Evolutionary conservation across 2,113 vertebrate species (phyloP), one percentile per base, ranked within the genome.

Genomic region (Megaleporinus macrocephalus): DNA sequence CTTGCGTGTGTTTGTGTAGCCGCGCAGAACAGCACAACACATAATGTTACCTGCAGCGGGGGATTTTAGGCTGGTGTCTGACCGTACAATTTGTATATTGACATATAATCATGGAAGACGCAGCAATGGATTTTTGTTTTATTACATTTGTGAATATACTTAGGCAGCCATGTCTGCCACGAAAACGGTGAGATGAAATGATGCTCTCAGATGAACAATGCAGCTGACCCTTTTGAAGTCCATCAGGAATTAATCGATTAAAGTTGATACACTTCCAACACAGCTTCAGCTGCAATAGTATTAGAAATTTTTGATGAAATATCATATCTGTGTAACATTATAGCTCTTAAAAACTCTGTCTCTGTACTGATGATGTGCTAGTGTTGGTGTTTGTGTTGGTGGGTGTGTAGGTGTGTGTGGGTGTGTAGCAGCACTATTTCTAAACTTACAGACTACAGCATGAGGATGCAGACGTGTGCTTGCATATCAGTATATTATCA

Each of bases 1-100:
- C 59, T 51, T 59, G 72, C 55, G 41, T 65, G 55, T 41, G 36
- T 81, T 79, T 72, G 36, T 76, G 27, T 13, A 76, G 70, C 73
- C 63, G 68, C 33, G 26, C 36, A 73, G 61, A 75, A 68, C 26
- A 33, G 51, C 76, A 59, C 41, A 59, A 24, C 51, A 68, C n/a
- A 62, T 33, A 20, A 41, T 44, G 29, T 70, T 44, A 61, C 77
- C 65, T 51, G 15, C 29, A 70, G 27, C 51, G 22, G 51, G 20
- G 36, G n/a, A 18, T 55, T 65, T 73, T 57, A 14, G 18, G 16
- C 65, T 44, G 41, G 18, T 26, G 20, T 81, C n/a, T 68, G 55
- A n/a, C 73, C 36, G 18, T 30, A 30, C 20, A n/a, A 15, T 61
- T 12, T 33, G 11, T 53, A 24, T 20, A 27, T 51, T 73, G 47